A percentile compares a stretch with the other conserved stretches of the same genome.
Conservation (phyloP, 92 coral and sea anemone species). For the Blastomussa wellsi region DNA sequence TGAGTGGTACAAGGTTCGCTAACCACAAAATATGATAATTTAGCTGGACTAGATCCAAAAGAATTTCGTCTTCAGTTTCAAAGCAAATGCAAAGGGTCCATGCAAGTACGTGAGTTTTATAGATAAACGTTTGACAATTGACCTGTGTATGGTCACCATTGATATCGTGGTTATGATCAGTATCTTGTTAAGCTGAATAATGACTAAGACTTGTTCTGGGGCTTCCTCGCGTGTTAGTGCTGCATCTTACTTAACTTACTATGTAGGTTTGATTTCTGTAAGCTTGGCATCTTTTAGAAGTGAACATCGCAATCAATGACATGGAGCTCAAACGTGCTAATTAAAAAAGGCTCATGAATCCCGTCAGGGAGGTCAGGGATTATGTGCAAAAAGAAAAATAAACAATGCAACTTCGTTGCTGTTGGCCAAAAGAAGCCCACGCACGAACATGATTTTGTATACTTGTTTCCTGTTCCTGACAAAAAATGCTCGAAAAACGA, state of each 20-base stretch:
- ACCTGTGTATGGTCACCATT: neutral
- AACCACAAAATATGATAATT: constrained; percentile 28
- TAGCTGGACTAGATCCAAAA: neutral
- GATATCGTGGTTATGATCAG: neutral
- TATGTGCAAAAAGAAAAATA: neutral
- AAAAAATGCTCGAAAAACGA: neutral
- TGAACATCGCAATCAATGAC: neutral
- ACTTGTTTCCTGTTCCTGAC: neutral
- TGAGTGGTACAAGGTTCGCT: constrained; percentile 37
- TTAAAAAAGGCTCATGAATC: constrained; percentile 3
- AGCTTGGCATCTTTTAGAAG: neutral
- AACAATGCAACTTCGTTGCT: constrained; percentile 2
- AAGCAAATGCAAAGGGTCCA: neutral
- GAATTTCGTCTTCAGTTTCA: neutral
- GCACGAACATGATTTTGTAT: constrained; percentile 2
- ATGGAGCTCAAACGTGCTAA: neutral
- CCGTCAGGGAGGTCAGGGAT: neutral
- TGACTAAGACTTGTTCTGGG: neutral
- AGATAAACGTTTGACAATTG: neutral
- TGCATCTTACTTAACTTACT: neutral
- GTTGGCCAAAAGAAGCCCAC: constrained; percentile 23
- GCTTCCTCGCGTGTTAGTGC: neutral
- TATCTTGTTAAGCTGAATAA: neutral
- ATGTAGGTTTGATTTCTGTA: neutral
- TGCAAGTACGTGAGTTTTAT: constrained; percentile 2